Evolutionary conservation across 2,113 vertebrate genomes (phyloP).

Genomic region (Thymallus thymallus): DNA sequence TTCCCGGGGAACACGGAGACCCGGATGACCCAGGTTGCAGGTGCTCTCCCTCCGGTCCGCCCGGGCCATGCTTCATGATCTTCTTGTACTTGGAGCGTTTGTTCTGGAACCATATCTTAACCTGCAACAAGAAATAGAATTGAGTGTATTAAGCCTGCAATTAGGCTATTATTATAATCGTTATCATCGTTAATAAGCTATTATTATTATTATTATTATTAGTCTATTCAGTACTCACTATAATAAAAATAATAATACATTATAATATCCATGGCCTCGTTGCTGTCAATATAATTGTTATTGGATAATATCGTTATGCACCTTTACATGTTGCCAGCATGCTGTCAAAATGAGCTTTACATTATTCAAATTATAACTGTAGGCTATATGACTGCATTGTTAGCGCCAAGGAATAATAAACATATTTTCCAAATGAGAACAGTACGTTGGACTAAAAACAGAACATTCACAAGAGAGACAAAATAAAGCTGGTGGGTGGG

Average conservation of each 20-base stretch:
- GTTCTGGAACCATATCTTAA: slow-evolving; percentile 92
- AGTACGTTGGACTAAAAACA: slow-evolving; percentile 25
- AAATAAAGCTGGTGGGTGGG: neutral
- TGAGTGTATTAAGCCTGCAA: neutral
- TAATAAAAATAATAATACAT: neutral
- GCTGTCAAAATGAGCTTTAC: slow-evolving; percentile 49
- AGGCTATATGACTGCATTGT: slow-evolving; percentile 34
- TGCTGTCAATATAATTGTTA: slow-evolving; percentile 13
- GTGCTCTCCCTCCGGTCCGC: slow-evolving; percentile 75
- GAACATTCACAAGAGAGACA: slow-evolving; percentile 8
- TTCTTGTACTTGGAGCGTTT: slow-evolving; percentile 88
- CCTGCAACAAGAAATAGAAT: slow-evolving; percentile 65
- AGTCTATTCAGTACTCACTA: neutral
- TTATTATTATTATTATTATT: neutral
- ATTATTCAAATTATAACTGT: slow-evolving; percentile 32
- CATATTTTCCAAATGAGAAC: slow-evolving; percentile 23
- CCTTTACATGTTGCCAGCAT: slow-evolving; percentile 24
- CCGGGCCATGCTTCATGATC: slow-evolving; percentile 85
- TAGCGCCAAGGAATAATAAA: slow-evolving; percentile 37
- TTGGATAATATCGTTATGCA: neutral
- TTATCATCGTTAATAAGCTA: neutral
- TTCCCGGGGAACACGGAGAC: slow-evolving; percentile 76
- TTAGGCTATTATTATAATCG: neutral
- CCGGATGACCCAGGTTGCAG: slow-evolving; percentile 61
- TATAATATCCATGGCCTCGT: neutral